Conservation (phyloP, 2,888 invertebrate genomes). For the Heliconius hortense region DNA sequence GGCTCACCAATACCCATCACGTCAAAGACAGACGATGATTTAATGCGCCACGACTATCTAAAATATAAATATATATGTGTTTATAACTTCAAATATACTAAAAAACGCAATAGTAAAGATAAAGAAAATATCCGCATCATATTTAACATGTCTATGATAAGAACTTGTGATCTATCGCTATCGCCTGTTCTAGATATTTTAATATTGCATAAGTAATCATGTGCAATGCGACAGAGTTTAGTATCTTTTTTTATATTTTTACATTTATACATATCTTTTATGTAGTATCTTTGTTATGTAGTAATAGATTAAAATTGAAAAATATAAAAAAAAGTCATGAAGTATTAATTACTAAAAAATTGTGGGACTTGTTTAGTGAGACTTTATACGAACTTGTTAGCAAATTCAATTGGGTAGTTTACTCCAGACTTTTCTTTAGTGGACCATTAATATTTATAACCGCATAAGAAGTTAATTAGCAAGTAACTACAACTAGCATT, state of each 20-base stretch:
- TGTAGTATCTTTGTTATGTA: not conserved
- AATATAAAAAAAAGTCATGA: too few relatives aligned
- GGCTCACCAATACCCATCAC: too few relatives aligned
- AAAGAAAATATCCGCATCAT: not conserved
- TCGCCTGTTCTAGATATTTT: constrained; percentile 32
- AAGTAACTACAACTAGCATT: too few relatives aligned
- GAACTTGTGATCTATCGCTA: constrained; percentile 35
- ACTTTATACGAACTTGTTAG: too few relatives aligned
- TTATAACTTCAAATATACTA: not conserved
- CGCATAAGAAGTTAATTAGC: not conserved
- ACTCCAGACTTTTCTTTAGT: too few relatives aligned
- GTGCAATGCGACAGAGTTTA: not conserved
- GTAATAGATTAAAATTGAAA: too few relatives aligned
- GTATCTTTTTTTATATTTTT: not conserved
- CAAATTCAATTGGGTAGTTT: too few relatives aligned
- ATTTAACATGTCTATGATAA: constrained; percentile 34
- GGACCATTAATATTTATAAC: not conserved
- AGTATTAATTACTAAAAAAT: too few relatives aligned
- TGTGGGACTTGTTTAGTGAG: too few relatives aligned
- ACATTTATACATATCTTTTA: not conserved
- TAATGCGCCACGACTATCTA: too few relatives aligned
- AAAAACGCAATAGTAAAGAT: not conserved
- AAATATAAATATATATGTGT: too few relatives aligned
- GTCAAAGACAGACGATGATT: too few relatives aligned
- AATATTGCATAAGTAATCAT: constrained; percentile 24